Evolutionary conservation across 2,797 vertebrate species (phyloP).

Genomic region (Ambastaia sidthimunki): DNA sequence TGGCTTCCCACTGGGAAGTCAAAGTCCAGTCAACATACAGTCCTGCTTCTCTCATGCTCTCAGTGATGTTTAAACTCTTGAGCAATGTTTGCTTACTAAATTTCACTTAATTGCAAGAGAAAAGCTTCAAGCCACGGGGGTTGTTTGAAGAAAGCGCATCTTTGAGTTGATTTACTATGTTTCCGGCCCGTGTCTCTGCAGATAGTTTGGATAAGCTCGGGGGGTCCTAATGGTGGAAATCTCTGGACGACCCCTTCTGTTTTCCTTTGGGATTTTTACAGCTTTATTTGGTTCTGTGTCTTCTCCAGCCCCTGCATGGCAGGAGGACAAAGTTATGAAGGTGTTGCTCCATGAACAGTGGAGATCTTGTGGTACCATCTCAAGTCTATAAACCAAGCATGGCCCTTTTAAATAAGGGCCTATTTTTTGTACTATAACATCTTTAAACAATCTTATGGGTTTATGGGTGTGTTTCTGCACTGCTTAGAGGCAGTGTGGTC

Average conservation of each 20-base stretch:
- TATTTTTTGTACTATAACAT: conserved; percentile 63
- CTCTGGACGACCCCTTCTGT: conserved; percentile 37
- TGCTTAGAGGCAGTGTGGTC: conserved; percentile 58
- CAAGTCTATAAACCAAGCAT: conserved; percentile 1
- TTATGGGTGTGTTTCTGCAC: conserved; percentile 64
- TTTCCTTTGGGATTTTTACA: conserved; percentile 47
- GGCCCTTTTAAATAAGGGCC: conserved; percentile 47
- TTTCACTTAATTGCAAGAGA: conserved; percentile 41
- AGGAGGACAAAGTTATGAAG: conserved; percentile 18
- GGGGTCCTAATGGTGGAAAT: neutral
- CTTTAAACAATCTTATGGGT: conserved; percentile 67
- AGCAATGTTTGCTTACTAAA: conserved; percentile 40
- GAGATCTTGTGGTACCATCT: conserved; percentile 11
- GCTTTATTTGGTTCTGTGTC: conserved; percentile 38
- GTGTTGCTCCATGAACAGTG: conserved; percentile 47
- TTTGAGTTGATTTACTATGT: conserved; percentile 44
- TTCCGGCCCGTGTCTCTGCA: conserved; percentile 11
- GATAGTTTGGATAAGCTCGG: conserved; percentile 33
- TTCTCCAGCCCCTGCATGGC: conserved; percentile 19
- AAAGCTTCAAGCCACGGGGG: conserved; percentile 21
- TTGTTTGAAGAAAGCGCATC: conserved; percentile 35
- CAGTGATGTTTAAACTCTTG: conserved; percentile 28
- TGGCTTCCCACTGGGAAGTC: neutral
- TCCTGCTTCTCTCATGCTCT: conserved; percentile 3
- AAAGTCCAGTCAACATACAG: conserved; percentile 1